These are phyloP conservation scores for Ciona savignyi DNA, from an alignment of 23 tunicate genomes.

Conservation along the genomic window DNA sequence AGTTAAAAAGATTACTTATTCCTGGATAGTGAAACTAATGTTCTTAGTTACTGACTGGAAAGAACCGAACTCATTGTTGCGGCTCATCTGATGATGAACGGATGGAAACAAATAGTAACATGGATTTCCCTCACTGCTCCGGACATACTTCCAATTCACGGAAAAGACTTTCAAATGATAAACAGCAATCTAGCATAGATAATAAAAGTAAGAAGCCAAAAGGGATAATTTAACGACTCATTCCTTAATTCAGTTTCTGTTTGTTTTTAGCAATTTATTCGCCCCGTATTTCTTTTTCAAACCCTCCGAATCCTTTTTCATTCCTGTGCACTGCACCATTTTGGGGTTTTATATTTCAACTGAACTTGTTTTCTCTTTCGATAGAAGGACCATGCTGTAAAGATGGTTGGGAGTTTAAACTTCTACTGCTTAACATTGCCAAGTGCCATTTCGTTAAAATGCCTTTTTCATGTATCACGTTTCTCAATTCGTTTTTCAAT, in stretches of 20 bases:
- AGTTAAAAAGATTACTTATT: too few species aligned
- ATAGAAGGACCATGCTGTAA: too few species aligned
- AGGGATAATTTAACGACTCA: neutral
- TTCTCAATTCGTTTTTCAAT: too few species aligned
- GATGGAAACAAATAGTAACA: neutral
- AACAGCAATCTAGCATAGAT: neutral
- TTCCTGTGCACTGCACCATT: neutral
- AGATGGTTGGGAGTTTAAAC: too few species aligned
- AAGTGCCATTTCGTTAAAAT: slow-evolving; percentile 1
- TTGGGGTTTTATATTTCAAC: too few species aligned
- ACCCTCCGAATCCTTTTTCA: neutral
- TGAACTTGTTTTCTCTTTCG: too few species aligned
- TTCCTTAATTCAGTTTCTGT: too few species aligned
- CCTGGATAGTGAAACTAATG: too few species aligned
- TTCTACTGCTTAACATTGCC: neutral
- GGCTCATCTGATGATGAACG: neutral
- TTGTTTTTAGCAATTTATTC: neutral
- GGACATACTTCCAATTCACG: neutral
- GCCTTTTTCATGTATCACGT: too few species aligned
- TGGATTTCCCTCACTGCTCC: neutral
- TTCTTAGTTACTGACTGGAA: neutral
- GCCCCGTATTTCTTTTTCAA: neutral
- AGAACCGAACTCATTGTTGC: neutral
- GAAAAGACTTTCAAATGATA: neutral
- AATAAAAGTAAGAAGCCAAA: neutral